Base-by-base conservation (phyloP, 2,113 vertebrate species). In the Seriola aureovittata region DNA sequence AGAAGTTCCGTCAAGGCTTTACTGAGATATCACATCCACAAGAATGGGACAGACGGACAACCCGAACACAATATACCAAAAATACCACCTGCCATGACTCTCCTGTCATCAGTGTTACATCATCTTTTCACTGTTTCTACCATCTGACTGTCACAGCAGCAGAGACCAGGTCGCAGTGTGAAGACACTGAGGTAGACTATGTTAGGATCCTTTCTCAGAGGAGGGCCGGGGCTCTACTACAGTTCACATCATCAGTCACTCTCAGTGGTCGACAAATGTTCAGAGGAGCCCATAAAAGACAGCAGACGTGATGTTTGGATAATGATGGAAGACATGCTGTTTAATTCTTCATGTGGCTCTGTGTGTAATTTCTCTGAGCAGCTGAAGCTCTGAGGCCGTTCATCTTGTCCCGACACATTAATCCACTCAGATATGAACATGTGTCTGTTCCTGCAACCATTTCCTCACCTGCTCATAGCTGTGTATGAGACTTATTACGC, bases 221-320 rank as follows among this genome's bases (percentile, higher is more conserved):
- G 2, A 29, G 29, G 29, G 29, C 29, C 29, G 29, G 29, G 2
- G 29, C 29, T 29, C 29, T 32, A 21, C 42, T 50, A 23, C 25
- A 67, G 6, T 48, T 42, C 4, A 2, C 6, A 23, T 81, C 71
- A 75, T 81, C 71, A 75, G 46, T 75, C 64, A 34, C 46, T 60
- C 19, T 68, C 54, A 42, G 32, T 62, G 64, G 63, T 1, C 69
- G 79, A 75, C 38, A 63, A 70, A 75, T 82, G 72, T 29, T 70
- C 72, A 46, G 19, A 38, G 23, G 57, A 55, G 57, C 75, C 80
- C 55, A 76, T 76, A 70, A 71, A 76, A 64, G 66, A 64, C 65
- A 76, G 21, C 58, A 55, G 48, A 71, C 65, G 17, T n/a, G 72
- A 63, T 57, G 80, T 75, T 55, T 14, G 7, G 25, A 58, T 71